These are phyloP conservation scores for Theretra japonica DNA, from an alignment of 2,888 invertebrate genomes.

Conservation along the genomic window DNA sequence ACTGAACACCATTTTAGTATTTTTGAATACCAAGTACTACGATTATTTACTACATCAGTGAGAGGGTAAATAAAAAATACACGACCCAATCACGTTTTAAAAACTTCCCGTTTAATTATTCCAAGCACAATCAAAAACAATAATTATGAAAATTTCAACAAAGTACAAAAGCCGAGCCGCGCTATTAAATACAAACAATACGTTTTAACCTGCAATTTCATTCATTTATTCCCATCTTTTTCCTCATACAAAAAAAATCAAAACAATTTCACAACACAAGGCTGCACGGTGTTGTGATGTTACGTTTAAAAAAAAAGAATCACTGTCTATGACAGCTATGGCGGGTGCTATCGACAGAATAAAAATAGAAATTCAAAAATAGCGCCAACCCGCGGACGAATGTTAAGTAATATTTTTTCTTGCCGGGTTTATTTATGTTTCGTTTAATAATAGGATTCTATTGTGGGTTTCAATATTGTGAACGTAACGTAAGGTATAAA, in stretches of 20 bases:
- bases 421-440: conserved; percentile 4
- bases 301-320: neutral
- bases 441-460: conserved; percentile 18
- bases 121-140: neutral
- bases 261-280: conserved; percentile 9
- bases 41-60: too few relatives aligned
- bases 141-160: neutral
- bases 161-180: neutral
- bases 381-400: neutral
- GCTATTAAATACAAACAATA: conserved; percentile 3
- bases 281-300: neutral
- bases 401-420: conserved; percentile 21
- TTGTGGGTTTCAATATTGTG: neutral
- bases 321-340: neutral
- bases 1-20: too few relatives aligned
- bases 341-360: conserved; percentile 19
- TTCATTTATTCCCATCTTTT: neutral
- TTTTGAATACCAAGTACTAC: too few relatives aligned
- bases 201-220: neutral
- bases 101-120: neutral
- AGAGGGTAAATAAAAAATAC: neutral
- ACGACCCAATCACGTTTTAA: neutral
- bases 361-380: conserved; percentile 24
- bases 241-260: neutral
- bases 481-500: neutral